Percentiles rank a stretch among this genome's conserved stretches.
phyloP scores from a whole-genome alignment of 2,888 invertebrate genomes.

The Ametastegia equiseti region DNA sequence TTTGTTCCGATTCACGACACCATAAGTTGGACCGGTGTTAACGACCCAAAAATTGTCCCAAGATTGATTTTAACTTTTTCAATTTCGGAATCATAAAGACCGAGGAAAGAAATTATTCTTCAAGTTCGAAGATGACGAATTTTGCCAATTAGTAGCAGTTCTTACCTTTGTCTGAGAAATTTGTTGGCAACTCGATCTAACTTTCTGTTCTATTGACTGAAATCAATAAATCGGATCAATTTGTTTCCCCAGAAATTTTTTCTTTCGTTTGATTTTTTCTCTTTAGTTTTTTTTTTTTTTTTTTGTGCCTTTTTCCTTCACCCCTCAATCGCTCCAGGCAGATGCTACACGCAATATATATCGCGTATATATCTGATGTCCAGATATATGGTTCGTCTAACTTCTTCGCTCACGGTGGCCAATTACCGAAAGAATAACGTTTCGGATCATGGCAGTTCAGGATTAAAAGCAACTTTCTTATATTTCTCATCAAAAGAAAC shows the following conservation, averaged over 20 bases:
- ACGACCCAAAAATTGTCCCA: too few species aligned
- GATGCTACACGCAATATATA: neutral
- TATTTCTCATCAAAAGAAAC: neutral
- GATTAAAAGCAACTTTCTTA: constrained; percentile 32
- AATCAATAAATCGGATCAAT: constrained; percentile 38
- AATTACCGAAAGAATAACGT: constrained; percentile 48
- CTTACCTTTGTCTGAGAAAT: neutral
- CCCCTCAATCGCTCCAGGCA: neutral
- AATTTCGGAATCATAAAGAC: too few species aligned
- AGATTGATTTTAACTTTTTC: too few species aligned
- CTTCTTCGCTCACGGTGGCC: constrained; percentile 36
- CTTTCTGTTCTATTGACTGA: neutral
- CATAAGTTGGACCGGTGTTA: too few species aligned
- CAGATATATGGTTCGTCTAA: constrained; percentile 34
- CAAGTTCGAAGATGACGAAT: too few species aligned
- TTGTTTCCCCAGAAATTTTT: constrained; percentile 8
- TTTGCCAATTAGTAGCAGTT: too few species aligned
- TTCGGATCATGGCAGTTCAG: neutral
- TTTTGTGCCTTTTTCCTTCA: neutral
- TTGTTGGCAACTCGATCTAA: too few species aligned
- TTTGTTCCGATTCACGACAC: too few species aligned
- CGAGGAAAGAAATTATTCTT: too few species aligned
- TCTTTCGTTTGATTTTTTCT: neutral
- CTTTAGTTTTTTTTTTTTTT: neutral
- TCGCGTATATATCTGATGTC: constrained; percentile 6